Evolutionary conservation across 2,888 invertebrate species (phyloP).

Genomic region (Isotomurus palustris): DNA sequence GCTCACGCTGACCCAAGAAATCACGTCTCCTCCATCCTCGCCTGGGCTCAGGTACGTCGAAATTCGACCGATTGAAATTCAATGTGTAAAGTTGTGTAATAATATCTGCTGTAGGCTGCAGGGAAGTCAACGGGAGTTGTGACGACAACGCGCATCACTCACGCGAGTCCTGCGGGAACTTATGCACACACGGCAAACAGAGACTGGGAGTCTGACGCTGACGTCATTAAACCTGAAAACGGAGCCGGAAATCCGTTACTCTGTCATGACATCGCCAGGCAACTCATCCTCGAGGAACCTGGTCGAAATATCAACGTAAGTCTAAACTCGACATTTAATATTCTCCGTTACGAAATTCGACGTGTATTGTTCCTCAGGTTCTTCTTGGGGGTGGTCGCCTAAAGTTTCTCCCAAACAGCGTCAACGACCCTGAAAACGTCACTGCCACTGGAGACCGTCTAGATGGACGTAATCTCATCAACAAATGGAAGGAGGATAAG

Average conservation of each 20-base stretch:
- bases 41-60: slow-evolving; percentile 41
- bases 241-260: too few species aligned
- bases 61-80: too few species aligned
- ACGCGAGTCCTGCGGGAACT: slow-evolving; percentile 4
- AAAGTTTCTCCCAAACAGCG: slow-evolving; percentile 45
- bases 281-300: slow-evolving; percentile 70
- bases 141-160: neutral
- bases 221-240: too few species aligned
- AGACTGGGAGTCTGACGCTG: slow-evolving; percentile 74
- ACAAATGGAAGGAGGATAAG: slow-evolving; percentile 56
- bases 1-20: slow-evolving; percentile 20
- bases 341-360: too few species aligned
- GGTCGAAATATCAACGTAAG: slow-evolving; percentile 68
- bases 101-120: neutral
- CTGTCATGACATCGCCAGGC: slow-evolving; percentile 80
- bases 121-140: slow-evolving; percentile 1
- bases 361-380: too few species aligned
- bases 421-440: slow-evolving; percentile 3
- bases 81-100: too few species aligned
- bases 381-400: slow-evolving; percentile 47
- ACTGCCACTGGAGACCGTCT: slow-evolving; percentile 54
- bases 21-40: slow-evolving; percentile 25
- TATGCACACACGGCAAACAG: slow-evolving; percentile 55
- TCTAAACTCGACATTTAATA: too few species aligned
- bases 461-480: slow-evolving; percentile 63